Percentiles rank a stretch among this genome's conserved stretches.
These are phyloP conservation scores for Parnassius orleans DNA, from an alignment of 2,888 invertebrate species.

Conservation along the genomic window DNA sequence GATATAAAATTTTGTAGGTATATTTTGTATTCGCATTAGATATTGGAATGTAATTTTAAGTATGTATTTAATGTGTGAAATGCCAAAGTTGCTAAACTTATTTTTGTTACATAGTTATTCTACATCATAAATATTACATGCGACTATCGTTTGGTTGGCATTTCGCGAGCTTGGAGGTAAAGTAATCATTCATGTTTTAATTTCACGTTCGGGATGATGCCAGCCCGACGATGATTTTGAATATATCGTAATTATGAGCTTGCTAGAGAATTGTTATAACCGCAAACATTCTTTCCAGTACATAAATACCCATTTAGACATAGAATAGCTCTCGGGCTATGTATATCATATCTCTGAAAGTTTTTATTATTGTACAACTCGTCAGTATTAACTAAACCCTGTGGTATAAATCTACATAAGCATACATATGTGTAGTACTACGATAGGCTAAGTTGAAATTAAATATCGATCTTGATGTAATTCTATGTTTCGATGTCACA, in stretches of 20 bases:
- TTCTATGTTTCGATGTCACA: constrained; percentile 44
- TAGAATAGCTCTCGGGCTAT: constrained; percentile 27
- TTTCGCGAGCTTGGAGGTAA: constrained; percentile 41
- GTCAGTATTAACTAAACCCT: constrained; percentile 75
- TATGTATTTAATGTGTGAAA: constrained; percentile 47
- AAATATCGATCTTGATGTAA: constrained; percentile 54
- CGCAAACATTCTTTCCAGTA: constrained; percentile 8
- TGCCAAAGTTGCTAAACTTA: constrained; percentile 63
- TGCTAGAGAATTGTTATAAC: constrained; percentile 46
- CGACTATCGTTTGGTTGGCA: constrained; percentile 25
- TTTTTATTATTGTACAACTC: constrained; percentile 56
- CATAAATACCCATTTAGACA: constrained; percentile 13
- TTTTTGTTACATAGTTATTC: constrained; percentile 58
- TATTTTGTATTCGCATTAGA: constrained; percentile 65
- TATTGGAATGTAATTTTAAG: constrained; percentile 53
- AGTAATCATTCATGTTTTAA: constrained; percentile 37
- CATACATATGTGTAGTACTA: constrained; percentile 59
- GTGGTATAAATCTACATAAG: constrained; percentile 64
- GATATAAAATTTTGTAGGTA: constrained; percentile 56
- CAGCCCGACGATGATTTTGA: constrained; percentile 20
- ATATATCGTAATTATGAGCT: constrained; percentile 54
- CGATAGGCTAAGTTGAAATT: constrained; percentile 59
- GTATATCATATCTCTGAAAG: constrained; percentile 74
- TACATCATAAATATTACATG: constrained; percentile 25
- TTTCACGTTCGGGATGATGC: constrained; percentile 1